Conservation (phyloP, 2,888 invertebrate species). For the Pterostichus madidus region DNA sequence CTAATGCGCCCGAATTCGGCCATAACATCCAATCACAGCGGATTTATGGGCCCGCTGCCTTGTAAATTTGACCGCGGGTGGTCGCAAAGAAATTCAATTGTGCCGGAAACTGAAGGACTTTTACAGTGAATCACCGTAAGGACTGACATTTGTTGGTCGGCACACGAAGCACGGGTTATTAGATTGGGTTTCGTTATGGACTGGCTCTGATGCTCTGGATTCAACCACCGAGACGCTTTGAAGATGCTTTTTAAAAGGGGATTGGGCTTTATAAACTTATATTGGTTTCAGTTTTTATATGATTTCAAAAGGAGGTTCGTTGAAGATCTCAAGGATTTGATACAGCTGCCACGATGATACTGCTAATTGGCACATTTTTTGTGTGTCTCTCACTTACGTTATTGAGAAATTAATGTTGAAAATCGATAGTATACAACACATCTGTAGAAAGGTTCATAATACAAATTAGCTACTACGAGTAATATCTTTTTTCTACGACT, state of each 20-base stretch:
- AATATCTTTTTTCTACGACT: no score
- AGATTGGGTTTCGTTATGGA: slow-evolving; percentile 54
- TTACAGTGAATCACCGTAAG: slow-evolving; percentile 62
- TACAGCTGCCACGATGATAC: slow-evolving; percentile 6
- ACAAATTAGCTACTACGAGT: no score
- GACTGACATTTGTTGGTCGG: slow-evolving; percentile 65
- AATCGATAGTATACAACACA: no score
- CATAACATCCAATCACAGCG: slow-evolving; percentile 78
- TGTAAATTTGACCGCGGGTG: slow-evolving; percentile 77
- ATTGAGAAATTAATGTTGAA: no score
- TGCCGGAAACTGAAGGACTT: slow-evolving; percentile 70
- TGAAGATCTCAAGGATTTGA: not conserved
- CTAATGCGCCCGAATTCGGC: slow-evolving; percentile 73
- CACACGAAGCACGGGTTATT: slow-evolving; percentile 27
- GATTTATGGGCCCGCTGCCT: slow-evolving; percentile 76
- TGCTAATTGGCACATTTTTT: slow-evolving; percentile 9
- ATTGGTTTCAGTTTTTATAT: slow-evolving; percentile 46
- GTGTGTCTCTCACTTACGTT: no score
- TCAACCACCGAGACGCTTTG: slow-evolving; percentile 40
- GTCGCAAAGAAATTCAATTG: slow-evolving; percentile 76
- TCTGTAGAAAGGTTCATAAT: no score
- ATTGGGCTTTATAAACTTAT: slow-evolving; percentile 51
- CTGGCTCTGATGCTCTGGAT: not conserved
- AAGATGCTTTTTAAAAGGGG: slow-evolving; percentile 55
- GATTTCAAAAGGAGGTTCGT: slow-evolving; percentile 14